Percentiles rank a stretch among this genome's conserved stretches.
These are phyloP conservation scores for Stenoptilia bipunctidactyla DNA, from an alignment of 2,888 invertebrate species.

Conservation along the genomic window DNA sequence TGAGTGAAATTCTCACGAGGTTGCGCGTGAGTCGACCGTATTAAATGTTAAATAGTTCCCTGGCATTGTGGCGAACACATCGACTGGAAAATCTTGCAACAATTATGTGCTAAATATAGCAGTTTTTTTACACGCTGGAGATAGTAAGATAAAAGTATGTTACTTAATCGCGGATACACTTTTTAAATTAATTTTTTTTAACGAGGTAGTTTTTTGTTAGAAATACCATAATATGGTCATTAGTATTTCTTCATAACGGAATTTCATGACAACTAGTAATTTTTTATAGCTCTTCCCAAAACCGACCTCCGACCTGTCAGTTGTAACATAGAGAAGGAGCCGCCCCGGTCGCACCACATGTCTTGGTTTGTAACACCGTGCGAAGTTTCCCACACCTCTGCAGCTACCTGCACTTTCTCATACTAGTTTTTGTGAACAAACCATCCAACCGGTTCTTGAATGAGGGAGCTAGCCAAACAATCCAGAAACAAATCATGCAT, in stretches of 20 bases:
- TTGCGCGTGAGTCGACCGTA: background rate
- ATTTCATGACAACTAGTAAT: too few relatives aligned
- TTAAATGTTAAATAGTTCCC: slow-evolving; percentile 38
- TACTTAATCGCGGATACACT: too few relatives aligned
- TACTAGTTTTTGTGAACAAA: slow-evolving; percentile 27
- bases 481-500: background rate
- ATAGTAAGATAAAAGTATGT: too few relatives aligned
- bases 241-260: too few relatives aligned
- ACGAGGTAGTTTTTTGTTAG: too few relatives aligned
- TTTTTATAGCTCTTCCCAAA: too few relatives aligned
- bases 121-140: slow-evolving; percentile 5
- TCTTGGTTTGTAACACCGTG: slow-evolving; percentile 29
- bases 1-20: too few relatives aligned
- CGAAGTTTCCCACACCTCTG: slow-evolving; percentile 45
- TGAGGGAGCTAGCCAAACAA: background rate
- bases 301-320: too few relatives aligned
- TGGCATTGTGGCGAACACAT: slow-evolving; percentile 35
- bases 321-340: background rate
- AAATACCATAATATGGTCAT: too few relatives aligned
- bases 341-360: background rate
- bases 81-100: slow-evolving; percentile 46
- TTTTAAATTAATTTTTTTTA: too few relatives aligned
- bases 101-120: slow-evolving; percentile 39
- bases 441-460: background rate
- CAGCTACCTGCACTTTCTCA: slow-evolving; percentile 22